Base-by-base conservation (phyloP, 2,888 invertebrate genomes). In the Torymus tubicola region DNA sequence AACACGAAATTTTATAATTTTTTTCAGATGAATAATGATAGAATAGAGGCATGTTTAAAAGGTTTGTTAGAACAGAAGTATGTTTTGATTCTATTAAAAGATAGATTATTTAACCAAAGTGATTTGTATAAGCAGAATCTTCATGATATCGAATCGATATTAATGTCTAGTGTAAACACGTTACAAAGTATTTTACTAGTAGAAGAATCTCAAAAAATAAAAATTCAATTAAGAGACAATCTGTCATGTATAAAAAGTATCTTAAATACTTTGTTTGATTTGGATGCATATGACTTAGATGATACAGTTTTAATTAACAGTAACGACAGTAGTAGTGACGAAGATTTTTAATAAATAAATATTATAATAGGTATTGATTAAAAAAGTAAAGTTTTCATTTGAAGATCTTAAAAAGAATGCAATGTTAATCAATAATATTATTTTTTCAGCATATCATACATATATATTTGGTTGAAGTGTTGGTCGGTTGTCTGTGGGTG, bases 261-360 rank as follows among this genome's bases (percentile, higher is more conserved):
- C 5, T 57, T 57, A 57, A 57, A 57, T 57, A 57, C 57, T 57
- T 57, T 57, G 16, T 57, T 57, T 57, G 16, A 57, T 57, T n/a
- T 57, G 16, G 57, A 57, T 57, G n/a, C 13, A n/a, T 57, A 57
- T 1, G 16, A 57, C 10, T 57, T 16, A 57, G 57, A 57, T 57
- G 16, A 57, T 57, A 57, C 57, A n/a, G 16, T 57, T 16, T n/a
- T 57, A n/a, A 57, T 57, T 57, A 57, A 57, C 57, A 57, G 57
- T 57, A 57, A 16, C 16, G 16, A 57, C 16, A 24, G 24, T 24
- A 24, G 24, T 24, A 24, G 24, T 24, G 57, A 57, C n/a, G n/a
- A 57, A n/a, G 57, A 57, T 57, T 57, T 57, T 57, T 57, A 24
- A 24, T 24, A 24, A 24, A 24, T 24, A 24, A 24, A 24, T 24